Evolutionary conservation across 2,888 invertebrate genomes (phyloP), one percentile per base, ranked within the genome.

Genomic region (Coelinius sp.): DNA sequence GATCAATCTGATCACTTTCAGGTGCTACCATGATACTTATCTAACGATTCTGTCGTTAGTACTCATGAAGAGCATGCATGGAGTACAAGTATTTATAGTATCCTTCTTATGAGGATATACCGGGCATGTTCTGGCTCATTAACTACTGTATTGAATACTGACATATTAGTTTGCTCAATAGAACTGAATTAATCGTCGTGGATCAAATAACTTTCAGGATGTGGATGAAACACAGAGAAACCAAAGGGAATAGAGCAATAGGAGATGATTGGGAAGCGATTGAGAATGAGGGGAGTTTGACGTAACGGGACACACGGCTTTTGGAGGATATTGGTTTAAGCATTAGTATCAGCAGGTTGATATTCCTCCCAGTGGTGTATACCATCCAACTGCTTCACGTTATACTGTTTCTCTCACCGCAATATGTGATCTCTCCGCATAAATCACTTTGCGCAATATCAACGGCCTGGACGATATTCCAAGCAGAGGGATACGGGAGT

Each of bases 371-470:
- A 73, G 76, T 74, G 73, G 70, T 77, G 31, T 62, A 62, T 66
- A n/a, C n/a, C n/a, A n/a, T n/a, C n/a, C n/a, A 66, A 31, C n/a
- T 27, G 56, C 56, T 65, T 52, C 31, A 68, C 62, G 65, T 71
- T 71, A 62, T 71, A 73, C 56, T 68, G 73, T 70, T 63, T 72
- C 67, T 67, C 53, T 73, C 62, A 76, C 74, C 78, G 82, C 81
- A 84, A 83, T 83, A 83, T 85, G 83, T 79, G 81, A 80, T 82
- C 80, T 78, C 80, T 81, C 82, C 78, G 79, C 82, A 83, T 85
- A 84, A 84, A 85, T 85, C 85, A 84, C 82, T 83, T 83, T 77
- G 80, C 81, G 84, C 81, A 84, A 84, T 84, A 85, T 84, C 84
- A 84, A 82, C 81, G 81, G 64, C 69, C 63, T 63, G 41, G 59